Evolutionary conservation across 2,113 vertebrate species (phyloP).

Genomic region (Ramphastos sulfuratus): DNA sequence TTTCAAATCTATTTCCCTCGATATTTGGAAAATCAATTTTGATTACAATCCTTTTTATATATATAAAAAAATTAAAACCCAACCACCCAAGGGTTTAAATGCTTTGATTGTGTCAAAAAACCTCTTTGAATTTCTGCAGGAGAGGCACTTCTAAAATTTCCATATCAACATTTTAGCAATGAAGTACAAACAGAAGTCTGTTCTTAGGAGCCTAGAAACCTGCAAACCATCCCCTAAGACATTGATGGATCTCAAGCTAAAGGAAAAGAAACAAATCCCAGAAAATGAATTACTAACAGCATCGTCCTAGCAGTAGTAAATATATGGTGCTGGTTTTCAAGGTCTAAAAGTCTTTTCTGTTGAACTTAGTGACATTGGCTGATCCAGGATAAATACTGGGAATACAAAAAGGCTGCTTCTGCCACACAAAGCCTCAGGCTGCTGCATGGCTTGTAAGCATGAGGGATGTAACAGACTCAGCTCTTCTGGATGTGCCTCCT

Average conservation of each 20-base stretch:
- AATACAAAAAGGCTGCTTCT: background rate
- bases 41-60: background rate
- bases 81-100: background rate
- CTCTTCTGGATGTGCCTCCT: background rate
- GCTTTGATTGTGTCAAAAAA: background rate
- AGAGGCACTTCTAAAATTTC: background rate
- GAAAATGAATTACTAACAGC: background rate
- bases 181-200: background rate
- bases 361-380: background rate
- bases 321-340: background rate
- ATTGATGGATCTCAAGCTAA: background rate
- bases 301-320: background rate
- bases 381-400: background rate
- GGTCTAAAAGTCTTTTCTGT: slow-evolving; percentile 2
- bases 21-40: slow-evolving; percentile 34
- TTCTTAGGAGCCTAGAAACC: background rate
- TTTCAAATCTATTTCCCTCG: background rate
- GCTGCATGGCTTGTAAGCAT: background rate
- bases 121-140: background rate
- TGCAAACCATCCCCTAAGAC: background rate
- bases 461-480: background rate
- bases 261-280: background rate
- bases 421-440: background rate
- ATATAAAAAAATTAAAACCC: background rate
- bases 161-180: background rate